A percentile compares a stretch with the other conserved stretches of the same genome.
These are phyloP conservation scores for Apodemia zela DNA, from an alignment of 2,888 invertebrate species.

Conservation along the genomic window DNA sequence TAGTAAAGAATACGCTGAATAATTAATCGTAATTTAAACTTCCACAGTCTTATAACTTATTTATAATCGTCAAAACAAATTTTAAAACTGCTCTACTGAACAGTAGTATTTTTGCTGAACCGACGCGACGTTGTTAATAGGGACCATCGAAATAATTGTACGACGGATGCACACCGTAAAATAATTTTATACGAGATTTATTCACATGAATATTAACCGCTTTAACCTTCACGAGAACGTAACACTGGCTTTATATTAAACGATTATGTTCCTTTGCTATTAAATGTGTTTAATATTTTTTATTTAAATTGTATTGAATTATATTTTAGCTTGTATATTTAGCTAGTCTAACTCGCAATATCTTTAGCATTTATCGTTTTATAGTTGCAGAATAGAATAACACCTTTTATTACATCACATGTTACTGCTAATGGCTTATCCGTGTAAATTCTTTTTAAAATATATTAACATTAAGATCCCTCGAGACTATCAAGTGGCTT, in stretches of 20 bases:
- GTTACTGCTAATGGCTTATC: not conserved
- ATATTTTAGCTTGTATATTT: conserved; percentile 26
- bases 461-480: not conserved
- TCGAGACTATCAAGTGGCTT: not conserved
- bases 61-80: no score
- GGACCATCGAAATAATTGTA: no score
- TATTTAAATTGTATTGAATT: conserved; percentile 3
- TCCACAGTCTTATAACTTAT: no score
- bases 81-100: no score
- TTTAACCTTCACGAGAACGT: not conserved
- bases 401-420: not conserved
- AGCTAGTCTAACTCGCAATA: conserved; percentile 35
- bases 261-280: conserved; percentile 43
- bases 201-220: not conserved
- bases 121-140: no score
- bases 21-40: no score
- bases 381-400: conserved; percentile 24
- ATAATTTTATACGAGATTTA: no score
- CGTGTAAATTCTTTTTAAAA: conserved; percentile 2
- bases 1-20: no score
- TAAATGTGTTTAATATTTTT: conserved; percentile 32
- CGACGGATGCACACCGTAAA: no score
- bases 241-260: conserved; percentile 7
- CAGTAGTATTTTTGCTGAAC: no score
- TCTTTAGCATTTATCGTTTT: conserved; percentile 32